phyloP scores from a whole-genome alignment of 2,888 invertebrate species.

The Lasioglossum vierecki region DNA sequence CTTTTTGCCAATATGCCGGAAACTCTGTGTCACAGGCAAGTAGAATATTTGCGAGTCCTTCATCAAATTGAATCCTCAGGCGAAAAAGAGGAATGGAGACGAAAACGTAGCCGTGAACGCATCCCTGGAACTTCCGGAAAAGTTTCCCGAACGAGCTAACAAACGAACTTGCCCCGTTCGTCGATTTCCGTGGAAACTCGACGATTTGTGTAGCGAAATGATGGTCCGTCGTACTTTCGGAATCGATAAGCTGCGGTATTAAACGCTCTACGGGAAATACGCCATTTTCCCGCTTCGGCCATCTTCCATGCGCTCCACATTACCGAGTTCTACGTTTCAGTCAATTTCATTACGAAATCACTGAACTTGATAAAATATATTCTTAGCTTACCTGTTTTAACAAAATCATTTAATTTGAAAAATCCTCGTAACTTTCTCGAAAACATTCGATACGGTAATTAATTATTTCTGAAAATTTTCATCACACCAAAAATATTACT shows the following conservation, averaged over 20 bases:
- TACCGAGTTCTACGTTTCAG: background rate
- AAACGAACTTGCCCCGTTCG: constrained; percentile 55
- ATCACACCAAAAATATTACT: background rate
- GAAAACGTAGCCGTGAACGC: constrained; percentile 13
- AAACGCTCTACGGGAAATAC: constrained; percentile 39
- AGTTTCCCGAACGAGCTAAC: constrained; percentile 59
- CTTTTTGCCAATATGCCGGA: background rate
- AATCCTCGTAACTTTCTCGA: background rate
- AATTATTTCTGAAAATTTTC: background rate
- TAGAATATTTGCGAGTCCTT: constrained; percentile 36
- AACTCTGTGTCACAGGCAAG: constrained; percentile 19
- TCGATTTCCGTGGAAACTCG: constrained; percentile 40
- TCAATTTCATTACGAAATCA: background rate
- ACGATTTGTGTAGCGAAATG: constrained; percentile 62
- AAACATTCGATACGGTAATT: background rate
- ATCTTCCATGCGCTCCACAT: constrained; percentile 15
- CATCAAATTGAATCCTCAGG: constrained; percentile 26
- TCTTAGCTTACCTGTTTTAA: background rate
- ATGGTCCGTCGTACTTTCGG: constrained; percentile 22
- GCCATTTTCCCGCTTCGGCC: constrained; percentile 24
- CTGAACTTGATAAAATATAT: background rate
- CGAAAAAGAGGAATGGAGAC: constrained; percentile 25
- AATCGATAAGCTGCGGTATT: constrained; percentile 54
- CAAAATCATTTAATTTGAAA: background rate
- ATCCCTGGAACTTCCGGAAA: constrained; percentile 43